A percentile compares a stretch with the other conserved stretches of the same genome.
Conservation (phyloP, 2,888 invertebrate genomes). For the Lymantria monacha region DNA sequence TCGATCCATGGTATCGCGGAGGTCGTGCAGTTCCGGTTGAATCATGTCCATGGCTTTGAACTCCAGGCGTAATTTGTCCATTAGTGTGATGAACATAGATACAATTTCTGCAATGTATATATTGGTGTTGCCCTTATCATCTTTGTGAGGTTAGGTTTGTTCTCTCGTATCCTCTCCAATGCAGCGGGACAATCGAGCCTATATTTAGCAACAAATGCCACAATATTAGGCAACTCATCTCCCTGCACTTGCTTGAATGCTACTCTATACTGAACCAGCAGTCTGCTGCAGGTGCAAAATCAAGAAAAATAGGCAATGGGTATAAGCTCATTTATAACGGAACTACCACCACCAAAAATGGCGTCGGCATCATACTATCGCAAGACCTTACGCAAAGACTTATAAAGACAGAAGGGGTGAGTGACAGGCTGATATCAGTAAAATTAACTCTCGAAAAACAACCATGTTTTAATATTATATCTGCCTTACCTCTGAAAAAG, state of each 20-base stretch:
- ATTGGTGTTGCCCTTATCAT: slow-evolving; percentile 99
- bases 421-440: not conserved
- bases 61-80: slow-evolving; percentile 98
- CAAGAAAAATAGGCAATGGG: slow-evolving; percentile 1
- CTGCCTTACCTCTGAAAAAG: not conserved
- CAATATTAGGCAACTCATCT: slow-evolving; percentile 95
- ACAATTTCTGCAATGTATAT: slow-evolving; percentile 99
- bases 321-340: slow-evolving; percentile 13
- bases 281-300: slow-evolving; percentile 83
- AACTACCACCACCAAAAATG: not conserved
- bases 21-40: slow-evolving; percentile 96
- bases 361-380: not conserved
- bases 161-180: slow-evolving; percentile 97
- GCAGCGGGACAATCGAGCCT: slow-evolving; percentile 98
- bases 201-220: slow-evolving; percentile 95
- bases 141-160: slow-evolving; percentile 98
- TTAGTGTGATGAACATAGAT: slow-evolving; percentile 98
- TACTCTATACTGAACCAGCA: slow-evolving; percentile 98
- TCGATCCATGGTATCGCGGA: slow-evolving; percentile 97
- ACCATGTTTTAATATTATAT: not conserved
- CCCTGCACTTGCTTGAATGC: slow-evolving; percentile 98
- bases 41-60: slow-evolving; percentile 99
- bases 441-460: not conserved
- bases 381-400: not conserved
- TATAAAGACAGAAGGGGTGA: not conserved